A percentile compares a stretch with the other conserved stretches of the same genome.
phyloP scores from a whole-genome alignment of 2,113 vertebrate species.

The Monopterus albus region DNA sequence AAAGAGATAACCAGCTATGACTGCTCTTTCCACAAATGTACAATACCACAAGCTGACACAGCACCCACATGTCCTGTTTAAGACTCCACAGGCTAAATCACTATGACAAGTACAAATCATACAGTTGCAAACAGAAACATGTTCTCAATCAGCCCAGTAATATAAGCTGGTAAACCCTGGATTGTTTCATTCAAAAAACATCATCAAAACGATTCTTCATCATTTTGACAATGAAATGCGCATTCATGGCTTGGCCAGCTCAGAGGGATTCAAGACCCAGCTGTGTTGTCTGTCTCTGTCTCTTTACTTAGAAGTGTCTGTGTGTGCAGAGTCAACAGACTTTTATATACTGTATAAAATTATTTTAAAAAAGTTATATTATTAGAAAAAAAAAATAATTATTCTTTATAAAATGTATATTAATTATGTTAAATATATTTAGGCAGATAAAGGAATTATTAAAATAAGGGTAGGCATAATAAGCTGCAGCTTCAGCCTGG shows the following conservation, averaged over 20 bases:
- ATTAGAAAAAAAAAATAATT: too few relatives aligned
- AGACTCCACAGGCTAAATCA: slow-evolving; percentile 1
- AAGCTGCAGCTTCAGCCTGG: too few relatives aligned
- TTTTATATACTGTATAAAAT: too few relatives aligned
- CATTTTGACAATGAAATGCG: slow-evolving; percentile 33
- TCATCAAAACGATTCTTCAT: slow-evolving; percentile 30
- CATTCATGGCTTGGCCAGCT: slow-evolving; percentile 39
- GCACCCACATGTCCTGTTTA: slow-evolving; percentile 15
- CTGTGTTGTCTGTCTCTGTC: slow-evolving; percentile 40
- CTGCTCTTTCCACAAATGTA: slow-evolving; percentile 8
- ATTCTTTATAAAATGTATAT: too few relatives aligned
- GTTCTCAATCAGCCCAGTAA: slow-evolving; percentile 27
- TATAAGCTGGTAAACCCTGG: slow-evolving; percentile 20
- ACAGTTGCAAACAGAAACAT: slow-evolving; percentile 13
- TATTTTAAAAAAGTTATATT: too few relatives aligned
- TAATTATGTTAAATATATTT: too few relatives aligned
- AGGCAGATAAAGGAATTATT: too few relatives aligned
- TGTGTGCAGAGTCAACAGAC: slow-evolving; percentile 48
- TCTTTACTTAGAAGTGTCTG: slow-evolving; percentile 50
- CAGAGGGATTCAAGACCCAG: slow-evolving; percentile 35
- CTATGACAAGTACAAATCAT: slow-evolving; percentile 23
- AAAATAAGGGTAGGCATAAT: too few relatives aligned
- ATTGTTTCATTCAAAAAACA: too few relatives aligned
- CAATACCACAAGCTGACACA: slow-evolving; percentile 17
- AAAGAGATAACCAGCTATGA: slow-evolving; percentile 2